Evolutionary conservation across 2,888 invertebrate species (phyloP).

Genomic region (Watsonalla cultraria): DNA sequence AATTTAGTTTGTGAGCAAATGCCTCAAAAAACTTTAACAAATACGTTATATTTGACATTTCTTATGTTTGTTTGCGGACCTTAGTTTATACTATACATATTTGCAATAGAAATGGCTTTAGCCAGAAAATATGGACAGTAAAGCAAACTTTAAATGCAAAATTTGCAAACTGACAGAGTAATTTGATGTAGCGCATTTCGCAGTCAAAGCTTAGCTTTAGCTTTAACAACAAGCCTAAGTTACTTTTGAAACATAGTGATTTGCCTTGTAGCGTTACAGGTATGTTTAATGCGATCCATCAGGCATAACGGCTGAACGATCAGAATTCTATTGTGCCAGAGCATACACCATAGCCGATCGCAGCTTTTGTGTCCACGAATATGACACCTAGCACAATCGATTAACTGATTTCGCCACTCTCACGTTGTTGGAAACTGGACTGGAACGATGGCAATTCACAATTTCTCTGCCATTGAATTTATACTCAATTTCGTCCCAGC

Average conservation of each 20-base stretch:
- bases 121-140: no score
- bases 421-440: constrained; percentile 26
- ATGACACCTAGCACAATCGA: constrained; percentile 56
- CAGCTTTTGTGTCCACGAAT: constrained; percentile 45
- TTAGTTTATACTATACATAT: no score
- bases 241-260: not conserved
- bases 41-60: no score
- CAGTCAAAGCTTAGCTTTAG: no score
- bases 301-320: constrained; percentile 20
- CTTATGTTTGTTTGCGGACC: no score
- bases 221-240: not conserved
- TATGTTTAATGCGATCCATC: constrained; percentile 30
- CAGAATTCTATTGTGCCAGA: constrained; percentile 42
- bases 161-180: no score
- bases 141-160: no score
- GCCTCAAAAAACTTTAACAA: not conserved
- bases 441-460: constrained; percentile 7
- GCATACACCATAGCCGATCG: constrained; percentile 46
- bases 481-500: constrained; percentile 1
- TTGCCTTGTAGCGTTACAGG: constrained; percentile 6
- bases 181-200: no score
- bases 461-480: constrained; percentile 4
- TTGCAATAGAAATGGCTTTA: no score
- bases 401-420: constrained; percentile 41
- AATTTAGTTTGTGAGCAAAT: not conserved